Conservation (phyloP, 2,113 vertebrate species). For the Egretta garzetta region DNA sequence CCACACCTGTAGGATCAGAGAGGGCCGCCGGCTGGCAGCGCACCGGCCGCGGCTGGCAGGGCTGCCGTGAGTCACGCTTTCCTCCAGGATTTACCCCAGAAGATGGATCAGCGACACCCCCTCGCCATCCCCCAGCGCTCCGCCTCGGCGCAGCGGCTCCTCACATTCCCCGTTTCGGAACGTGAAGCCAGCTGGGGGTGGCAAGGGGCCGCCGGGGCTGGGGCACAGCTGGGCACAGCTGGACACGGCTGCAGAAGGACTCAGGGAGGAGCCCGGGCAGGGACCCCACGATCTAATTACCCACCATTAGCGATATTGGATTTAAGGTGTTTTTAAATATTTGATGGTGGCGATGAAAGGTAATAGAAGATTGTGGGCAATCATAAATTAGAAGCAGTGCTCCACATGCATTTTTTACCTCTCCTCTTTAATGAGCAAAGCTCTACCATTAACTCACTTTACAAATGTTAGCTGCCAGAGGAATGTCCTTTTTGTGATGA, state of each 20-base stretch:
- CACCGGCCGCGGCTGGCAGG: rapidly evolving
- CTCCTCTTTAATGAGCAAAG: neutral
- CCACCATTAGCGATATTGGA: rapidly evolving
- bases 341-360: neutral
- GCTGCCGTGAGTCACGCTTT: rapidly evolving
- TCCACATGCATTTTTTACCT: neutral
- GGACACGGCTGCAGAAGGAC: neutral
- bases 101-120: neutral
- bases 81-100: neutral
- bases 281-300: rapidly evolving
- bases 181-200: rapidly evolving
- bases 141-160: neutral
- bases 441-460: neutral
- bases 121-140: too few species aligned
- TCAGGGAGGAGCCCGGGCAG: neutral
- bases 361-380: neutral
- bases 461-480: neutral
- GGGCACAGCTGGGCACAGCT: neutral
- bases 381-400: neutral
- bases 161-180: rapidly evolving
- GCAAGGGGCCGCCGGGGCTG: rapidly evolving
- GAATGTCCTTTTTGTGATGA: neutral
- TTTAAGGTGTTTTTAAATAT: neutral
- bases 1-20: too few species aligned
- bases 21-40: neutral